Conservation (phyloP, 1,140 invertebrate species). For the Drosophila parvula region DNA sequence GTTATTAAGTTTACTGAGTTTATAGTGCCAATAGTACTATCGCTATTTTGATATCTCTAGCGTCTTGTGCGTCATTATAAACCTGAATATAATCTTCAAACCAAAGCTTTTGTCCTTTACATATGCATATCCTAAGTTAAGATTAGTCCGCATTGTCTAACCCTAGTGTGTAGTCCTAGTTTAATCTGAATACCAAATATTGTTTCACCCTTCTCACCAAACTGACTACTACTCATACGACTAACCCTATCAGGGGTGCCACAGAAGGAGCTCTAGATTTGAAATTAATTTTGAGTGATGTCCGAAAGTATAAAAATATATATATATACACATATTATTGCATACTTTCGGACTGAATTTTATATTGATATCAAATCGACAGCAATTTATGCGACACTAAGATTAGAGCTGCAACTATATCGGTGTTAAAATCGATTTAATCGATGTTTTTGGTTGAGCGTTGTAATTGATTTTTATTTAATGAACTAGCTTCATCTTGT, state of each 20-base stretch:
- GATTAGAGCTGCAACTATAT: too few relatives aligned
- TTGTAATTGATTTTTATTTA: too few relatives aligned
- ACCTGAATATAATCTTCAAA: slow-evolving; percentile 23
- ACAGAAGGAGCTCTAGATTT: not conserved
- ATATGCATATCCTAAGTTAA: slow-evolving; percentile 58
- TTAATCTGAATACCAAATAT: slow-evolving; percentile 32
- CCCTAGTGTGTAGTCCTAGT: slow-evolving; percentile 33
- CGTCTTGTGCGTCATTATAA: slow-evolving; percentile 14
- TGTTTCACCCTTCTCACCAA: slow-evolving; percentile 25
- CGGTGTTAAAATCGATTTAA: too few relatives aligned
- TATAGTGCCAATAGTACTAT: too few relatives aligned
- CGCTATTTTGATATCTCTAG: too few relatives aligned
- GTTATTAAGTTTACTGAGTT: too few relatives aligned
- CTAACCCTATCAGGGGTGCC: slow-evolving; percentile 5
- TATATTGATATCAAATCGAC: not conserved
- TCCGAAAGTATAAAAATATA: not conserved
- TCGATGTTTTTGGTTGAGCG: too few relatives aligned
- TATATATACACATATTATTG: not conserved
- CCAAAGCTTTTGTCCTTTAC: slow-evolving; percentile 22
- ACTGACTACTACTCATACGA: slow-evolving; percentile 21
- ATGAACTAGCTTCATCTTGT: too few relatives aligned
- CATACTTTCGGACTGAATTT: not conserved
- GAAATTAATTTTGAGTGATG: not conserved
- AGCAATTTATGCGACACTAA: not conserved
- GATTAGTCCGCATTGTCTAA: slow-evolving; percentile 52